Percentiles rank a stretch among this genome's conserved stretches.
phyloP scores from a whole-genome alignment of 1,140 invertebrate genomes.

The Thaumetopoea pityocampa region DNA sequence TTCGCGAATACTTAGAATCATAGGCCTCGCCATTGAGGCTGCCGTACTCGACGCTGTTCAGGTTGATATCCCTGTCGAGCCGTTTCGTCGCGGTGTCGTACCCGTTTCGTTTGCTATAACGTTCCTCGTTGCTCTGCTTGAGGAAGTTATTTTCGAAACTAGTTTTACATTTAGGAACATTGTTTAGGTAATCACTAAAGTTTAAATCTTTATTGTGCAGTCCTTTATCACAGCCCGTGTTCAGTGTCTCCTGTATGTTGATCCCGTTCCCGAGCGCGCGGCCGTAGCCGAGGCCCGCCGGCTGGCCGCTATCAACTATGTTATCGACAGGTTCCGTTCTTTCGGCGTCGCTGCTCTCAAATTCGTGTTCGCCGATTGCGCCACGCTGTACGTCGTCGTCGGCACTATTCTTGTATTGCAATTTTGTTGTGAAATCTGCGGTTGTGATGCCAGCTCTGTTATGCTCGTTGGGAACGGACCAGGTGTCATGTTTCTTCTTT shows the following conservation, averaged over 20 bases:
- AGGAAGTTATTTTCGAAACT: conserved; percentile 72
- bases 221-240: conserved; percentile 71
- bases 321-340: conserved; percentile 39
- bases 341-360: conserved; percentile 59
- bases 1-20: conserved; percentile 71
- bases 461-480: conserved; percentile 63
- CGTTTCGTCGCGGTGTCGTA: conserved; percentile 55
- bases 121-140: conserved; percentile 61
- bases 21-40: conserved; percentile 60
- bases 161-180: conserved; percentile 74
- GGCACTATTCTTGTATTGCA: conserved; percentile 47
- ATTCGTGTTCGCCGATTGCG: conserved; percentile 60
- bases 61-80: conserved; percentile 57
- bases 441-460: conserved; percentile 47
- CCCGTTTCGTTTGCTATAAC: conserved; percentile 62
- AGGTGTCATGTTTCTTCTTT: conserved; percentile 69
- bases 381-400: conserved; percentile 51
- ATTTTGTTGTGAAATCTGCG: conserved; percentile 50
- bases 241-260: conserved; percentile 65
- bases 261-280: conserved; percentile 57
- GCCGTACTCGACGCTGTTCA: conserved; percentile 61
- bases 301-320: conserved; percentile 45
- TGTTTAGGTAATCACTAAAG: conserved; percentile 65
- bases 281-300: conserved; percentile 51
- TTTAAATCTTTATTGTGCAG: conserved; percentile 66